These are phyloP conservation scores for Euschistus heros DNA, from an alignment of 1,140 invertebrate species.

Conservation along the genomic window DNA sequence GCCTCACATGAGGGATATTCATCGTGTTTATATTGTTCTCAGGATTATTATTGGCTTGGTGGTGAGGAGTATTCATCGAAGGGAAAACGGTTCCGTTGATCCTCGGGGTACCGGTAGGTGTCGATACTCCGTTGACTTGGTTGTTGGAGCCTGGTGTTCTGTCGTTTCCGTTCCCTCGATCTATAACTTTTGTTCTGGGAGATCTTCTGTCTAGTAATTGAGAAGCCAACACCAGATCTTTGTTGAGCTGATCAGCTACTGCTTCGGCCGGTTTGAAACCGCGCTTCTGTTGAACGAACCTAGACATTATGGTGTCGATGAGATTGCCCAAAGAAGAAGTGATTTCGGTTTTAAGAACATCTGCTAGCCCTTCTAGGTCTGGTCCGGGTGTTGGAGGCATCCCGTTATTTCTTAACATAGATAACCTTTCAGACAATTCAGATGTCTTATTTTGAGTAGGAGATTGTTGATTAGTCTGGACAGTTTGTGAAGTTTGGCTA, in stretches of 20 bases:
- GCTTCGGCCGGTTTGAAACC: conserved; percentile 60
- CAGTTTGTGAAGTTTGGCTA: conserved; percentile 24
- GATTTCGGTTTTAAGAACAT: conserved; percentile 81
- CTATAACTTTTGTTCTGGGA: conserved; percentile 64
- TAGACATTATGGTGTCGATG: conserved; percentile 78
- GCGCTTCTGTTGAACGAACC: conserved; percentile 69
- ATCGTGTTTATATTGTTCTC: conserved; percentile 48
- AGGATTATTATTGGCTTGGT: conserved; percentile 34
- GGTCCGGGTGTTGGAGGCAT: conserved; percentile 52
- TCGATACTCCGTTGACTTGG: conserved; percentile 20
- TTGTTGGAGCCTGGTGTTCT: conserved; percentile 35
- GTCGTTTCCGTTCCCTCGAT: conserved; percentile 43
- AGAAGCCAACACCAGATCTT: conserved; percentile 63
- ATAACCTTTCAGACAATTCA: conserved; percentile 49
- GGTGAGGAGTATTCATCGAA: conserved; percentile 22
- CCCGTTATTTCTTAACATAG: conserved; percentile 49
- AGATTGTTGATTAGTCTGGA: conserved; percentile 22
- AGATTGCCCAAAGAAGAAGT: conserved; percentile 67
- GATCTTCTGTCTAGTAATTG: conserved; percentile 74
- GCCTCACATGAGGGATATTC: conserved; percentile 56
- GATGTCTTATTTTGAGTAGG: conserved; percentile 36
- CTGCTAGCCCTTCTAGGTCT: conserved; percentile 76
- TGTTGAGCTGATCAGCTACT: conserved; percentile 68
- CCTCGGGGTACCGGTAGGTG: conserved; percentile 33
- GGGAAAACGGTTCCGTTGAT: conserved; percentile 41